Percentiles rank a stretch among this genome's conserved stretches.
These are phyloP conservation scores for Lepisosteus osseus DNA, from an alignment of 2,113 vertebrate species.

Conservation along the genomic window DNA sequence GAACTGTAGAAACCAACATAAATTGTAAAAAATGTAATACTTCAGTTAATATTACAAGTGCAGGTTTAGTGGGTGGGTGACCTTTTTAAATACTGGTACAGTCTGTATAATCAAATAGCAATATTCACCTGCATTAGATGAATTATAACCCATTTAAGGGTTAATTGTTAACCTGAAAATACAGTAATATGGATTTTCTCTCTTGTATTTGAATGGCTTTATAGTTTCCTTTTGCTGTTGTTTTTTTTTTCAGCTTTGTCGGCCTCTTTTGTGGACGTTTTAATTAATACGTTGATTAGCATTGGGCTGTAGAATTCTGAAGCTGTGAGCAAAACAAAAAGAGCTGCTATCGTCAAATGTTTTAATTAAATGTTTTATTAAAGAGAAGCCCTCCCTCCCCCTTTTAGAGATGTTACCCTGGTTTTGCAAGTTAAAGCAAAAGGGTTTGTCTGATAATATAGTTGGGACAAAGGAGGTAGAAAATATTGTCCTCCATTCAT, in stretches of 20 bases:
- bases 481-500: constrained; percentile 48
- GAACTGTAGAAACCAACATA: too few species aligned
- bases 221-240: not conserved
- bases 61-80: too few species aligned
- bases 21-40: too few species aligned
- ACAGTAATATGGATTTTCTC: too few species aligned
- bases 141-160: too few species aligned
- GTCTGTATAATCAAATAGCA: too few species aligned
- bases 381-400: constrained; percentile 30
- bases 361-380: constrained; percentile 60
- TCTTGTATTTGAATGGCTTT: too few species aligned
- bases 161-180: too few species aligned
- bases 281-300: constrained; percentile 65
- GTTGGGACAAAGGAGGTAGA: constrained; percentile 42
- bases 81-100: too few species aligned
- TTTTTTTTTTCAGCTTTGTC: constrained; percentile 24
- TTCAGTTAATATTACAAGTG: too few species aligned
- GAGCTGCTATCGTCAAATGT: constrained; percentile 36
- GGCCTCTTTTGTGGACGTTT: constrained; percentile 43
- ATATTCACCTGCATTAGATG: too few species aligned
- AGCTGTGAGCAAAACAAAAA: constrained; percentile 42
- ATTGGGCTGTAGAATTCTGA: constrained; percentile 39
- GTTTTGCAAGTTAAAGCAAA: constrained; percentile 20
- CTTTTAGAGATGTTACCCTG: constrained; percentile 16
- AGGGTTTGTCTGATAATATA: constrained; percentile 34